A percentile compares a stretch with the other conserved stretches of the same genome.
These are phyloP conservation scores for Eptesicus fuscus DNA, from an alignment of 2,113 vertebrate genomes.

Conservation along the genomic window DNA sequence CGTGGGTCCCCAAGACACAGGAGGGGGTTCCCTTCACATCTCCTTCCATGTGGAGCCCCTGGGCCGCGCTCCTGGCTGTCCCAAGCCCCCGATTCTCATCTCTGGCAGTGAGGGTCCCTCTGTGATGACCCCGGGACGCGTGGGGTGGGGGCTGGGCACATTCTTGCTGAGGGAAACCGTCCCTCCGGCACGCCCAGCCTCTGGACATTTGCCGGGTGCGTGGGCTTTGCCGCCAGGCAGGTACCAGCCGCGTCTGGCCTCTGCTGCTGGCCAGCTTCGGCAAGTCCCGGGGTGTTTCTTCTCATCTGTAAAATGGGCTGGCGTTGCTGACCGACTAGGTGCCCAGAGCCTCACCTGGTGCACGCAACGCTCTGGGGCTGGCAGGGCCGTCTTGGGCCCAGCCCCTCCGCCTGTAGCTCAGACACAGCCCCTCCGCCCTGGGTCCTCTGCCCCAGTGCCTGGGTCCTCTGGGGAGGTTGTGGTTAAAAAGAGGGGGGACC, in stretches of 20 bases:
- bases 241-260: neutral
- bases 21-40: neutral
- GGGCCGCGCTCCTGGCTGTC: neutral
- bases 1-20: neutral
- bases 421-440: neutral
- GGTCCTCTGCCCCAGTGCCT: neutral
- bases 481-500: neutral
- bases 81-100: neutral
- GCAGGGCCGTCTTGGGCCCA: neutral
- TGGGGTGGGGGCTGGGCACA: neutral
- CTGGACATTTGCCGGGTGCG: neutral
- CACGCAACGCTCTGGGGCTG: neutral
- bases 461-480: neutral
- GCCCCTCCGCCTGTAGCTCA: neutral
- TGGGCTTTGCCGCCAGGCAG: neutral
- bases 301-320: neutral
- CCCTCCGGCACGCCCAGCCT: neutral
- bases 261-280: neutral
- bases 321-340: neutral
- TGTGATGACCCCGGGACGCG: neutral
- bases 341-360: neutral
- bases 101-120: neutral
- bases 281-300: neutral
- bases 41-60: neutral
- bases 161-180: neutral